Evolutionary conservation across 2,797 vertebrate genomes (phyloP), one percentile per base, ranked within the genome.

Genomic region (Acanthurus lineatus): DNA sequence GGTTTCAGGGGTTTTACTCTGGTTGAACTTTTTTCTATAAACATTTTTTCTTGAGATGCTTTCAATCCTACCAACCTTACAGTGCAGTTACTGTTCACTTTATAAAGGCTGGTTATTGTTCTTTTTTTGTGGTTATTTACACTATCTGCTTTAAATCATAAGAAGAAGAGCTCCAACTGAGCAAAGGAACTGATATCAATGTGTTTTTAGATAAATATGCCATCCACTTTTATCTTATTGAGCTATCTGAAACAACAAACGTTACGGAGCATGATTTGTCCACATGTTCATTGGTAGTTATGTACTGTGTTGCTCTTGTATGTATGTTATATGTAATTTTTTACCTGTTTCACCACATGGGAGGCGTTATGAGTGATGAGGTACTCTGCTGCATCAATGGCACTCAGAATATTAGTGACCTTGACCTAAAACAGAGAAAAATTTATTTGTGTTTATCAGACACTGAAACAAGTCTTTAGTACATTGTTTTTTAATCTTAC

Each of bases 351-450:
- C 70, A 98, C 95, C 76, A 98, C 91, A 53, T 93, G 85, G 35
- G 97, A 96, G 67, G 96, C 95, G 0, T 96, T 97, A 63, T 96
- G 95, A 83, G 88, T 91, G 83, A 99, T 95, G 86, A 99, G 96
- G 66, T 94, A 86, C 89, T 99, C 97, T 28, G 96, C 96, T 76
- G 95, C 92, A 78, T 98, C 96, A 71, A 99, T 95, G 82, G 96
- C 91, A 0, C 86, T 89, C 68, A 99, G 92, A 71, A 97, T 93
- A 69, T 94, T 94, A 7, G 87, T 93, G 70, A 98, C 95, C 86
- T 96, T 97, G 15, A 88, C 91, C 98, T 99, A 77, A 73, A 38
- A 77, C 6, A 78, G 3, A 62, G 16, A 65, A 6, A 74, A 1
- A 70, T 25, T 60, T 0, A 20, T 58, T 68, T 63, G 12, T 42